Evolutionary conservation across 2,113 vertebrate species (phyloP).

Genomic region (Argyrosomus japonicus): DNA sequence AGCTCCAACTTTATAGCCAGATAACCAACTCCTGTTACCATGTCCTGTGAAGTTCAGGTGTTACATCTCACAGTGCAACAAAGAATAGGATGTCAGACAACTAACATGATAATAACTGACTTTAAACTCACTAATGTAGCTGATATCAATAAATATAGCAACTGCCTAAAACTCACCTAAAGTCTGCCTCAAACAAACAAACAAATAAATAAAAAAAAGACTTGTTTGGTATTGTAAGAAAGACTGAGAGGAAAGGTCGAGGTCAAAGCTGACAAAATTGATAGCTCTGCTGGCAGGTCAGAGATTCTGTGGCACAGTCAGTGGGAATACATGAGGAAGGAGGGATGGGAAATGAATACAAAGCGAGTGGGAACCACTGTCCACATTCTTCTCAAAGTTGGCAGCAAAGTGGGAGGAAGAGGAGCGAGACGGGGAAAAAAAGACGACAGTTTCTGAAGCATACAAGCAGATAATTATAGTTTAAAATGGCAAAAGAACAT

Average conservation of each 20-base stretch:
- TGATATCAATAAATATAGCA: not conserved
- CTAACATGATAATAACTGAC: not conserved
- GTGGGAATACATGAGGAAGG: constrained; percentile 17
- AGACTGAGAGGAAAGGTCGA: not conserved
- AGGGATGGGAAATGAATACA: constrained; percentile 45
- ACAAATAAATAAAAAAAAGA: not conserved
- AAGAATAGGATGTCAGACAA: not conserved
- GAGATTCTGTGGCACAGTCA: not conserved
- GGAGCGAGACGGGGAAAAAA: not conserved
- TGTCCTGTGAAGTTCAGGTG: not conserved
- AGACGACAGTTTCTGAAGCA: not conserved
- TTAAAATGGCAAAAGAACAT: not conserved
- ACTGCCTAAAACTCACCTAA: not conserved
- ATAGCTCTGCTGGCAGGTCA: constrained; percentile 3
- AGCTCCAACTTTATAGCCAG: not conserved
- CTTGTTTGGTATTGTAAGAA: not conserved
- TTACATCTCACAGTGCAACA: not conserved
- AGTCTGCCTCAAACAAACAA: not conserved
- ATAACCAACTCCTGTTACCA: not conserved
- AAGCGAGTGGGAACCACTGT: constrained; percentile 23
- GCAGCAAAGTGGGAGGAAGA: constrained; percentile 11
- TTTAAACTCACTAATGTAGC: not conserved
- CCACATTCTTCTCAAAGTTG: constrained; percentile 25
- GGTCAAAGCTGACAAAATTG: not conserved
- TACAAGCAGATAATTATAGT: not conserved